phyloP scores from a whole-genome alignment of 2,888 invertebrate genomes.

The Tipula confusa region DNA sequence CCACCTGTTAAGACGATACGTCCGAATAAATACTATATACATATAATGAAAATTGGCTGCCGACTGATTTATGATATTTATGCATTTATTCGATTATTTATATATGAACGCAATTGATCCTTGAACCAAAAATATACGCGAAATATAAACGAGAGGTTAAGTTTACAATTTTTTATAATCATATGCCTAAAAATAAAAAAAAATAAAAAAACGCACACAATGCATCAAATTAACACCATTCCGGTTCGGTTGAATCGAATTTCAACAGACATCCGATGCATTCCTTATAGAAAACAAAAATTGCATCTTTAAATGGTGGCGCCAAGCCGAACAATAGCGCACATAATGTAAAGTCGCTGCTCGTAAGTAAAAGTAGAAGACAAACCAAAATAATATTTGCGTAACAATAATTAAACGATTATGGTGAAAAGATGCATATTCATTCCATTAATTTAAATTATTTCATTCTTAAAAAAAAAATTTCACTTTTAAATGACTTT shows the following conservation, averaged over 20 bases:
- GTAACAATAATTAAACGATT: constrained; percentile 25
- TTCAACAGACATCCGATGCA: neutral
- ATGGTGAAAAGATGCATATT: neutral
- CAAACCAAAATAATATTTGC: neutral
- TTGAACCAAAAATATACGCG: neutral
- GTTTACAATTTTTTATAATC: neutral
- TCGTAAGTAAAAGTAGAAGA: neutral
- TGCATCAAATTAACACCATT: neutral
- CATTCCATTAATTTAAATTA: neutral
- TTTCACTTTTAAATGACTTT: constrained; percentile 9
- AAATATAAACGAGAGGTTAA: neutral
- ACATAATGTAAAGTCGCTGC: neutral
- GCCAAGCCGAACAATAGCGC: neutral
- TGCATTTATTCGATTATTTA: neutral
- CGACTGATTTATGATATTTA: neutral
- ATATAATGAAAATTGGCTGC: neutral
- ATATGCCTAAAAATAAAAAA: neutral
- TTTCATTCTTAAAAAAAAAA: neutral
- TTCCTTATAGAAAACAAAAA: neutral
- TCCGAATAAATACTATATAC: too few relatives aligned
- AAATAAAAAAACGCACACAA: neutral
- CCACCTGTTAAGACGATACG: too few relatives aligned
- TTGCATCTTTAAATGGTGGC: neutral
- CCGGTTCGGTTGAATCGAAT: neutral
- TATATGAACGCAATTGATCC: neutral